A percentile compares a stretch with the other conserved stretches of the same genome.
phyloP scores from a whole-genome alignment of 2,888 invertebrate genomes.

The Phengaris arion region DNA sequence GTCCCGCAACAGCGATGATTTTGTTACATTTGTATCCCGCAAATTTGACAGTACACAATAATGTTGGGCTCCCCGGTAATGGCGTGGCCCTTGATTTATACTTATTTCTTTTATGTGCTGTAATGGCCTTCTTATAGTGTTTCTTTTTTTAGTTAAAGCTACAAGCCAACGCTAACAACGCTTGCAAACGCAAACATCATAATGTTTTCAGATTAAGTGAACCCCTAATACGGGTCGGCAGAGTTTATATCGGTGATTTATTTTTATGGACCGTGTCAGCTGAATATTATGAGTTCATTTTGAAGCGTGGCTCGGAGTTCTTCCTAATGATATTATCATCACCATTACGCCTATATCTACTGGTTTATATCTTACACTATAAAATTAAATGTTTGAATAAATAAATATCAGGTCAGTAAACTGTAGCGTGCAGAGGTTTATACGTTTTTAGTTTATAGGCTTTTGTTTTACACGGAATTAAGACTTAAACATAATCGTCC shows the following conservation, averaged over 20 bases:
- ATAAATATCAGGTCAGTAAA: background rate
- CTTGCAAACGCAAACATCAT: too few species aligned
- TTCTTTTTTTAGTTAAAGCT: conserved; percentile 54
- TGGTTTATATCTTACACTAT: background rate
- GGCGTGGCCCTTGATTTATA: conserved; percentile 73
- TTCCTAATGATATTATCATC: conserved; percentile 11
- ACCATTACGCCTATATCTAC: background rate
- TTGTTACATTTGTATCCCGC: conserved; percentile 67
- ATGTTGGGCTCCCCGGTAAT: conserved; percentile 64
- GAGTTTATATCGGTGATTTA: conserved; percentile 43
- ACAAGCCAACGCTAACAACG: conserved; percentile 51
- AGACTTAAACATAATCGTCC: background rate
- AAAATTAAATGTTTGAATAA: background rate
- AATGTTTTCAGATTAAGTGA: conserved; percentile 58
- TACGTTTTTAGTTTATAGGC: too few species aligned
- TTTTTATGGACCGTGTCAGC: conserved; percentile 36
- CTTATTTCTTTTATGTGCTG: conserved; percentile 73
- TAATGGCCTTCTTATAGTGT: conserved; percentile 68
- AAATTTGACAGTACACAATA: conserved; percentile 71
- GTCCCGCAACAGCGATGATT: conserved; percentile 63
- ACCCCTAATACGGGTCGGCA: conserved; percentile 45
- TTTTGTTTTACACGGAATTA: too few species aligned
- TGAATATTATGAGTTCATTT: conserved; percentile 19
- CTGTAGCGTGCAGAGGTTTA: too few species aligned
- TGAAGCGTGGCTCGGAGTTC: background rate